Evolutionary conservation across 1,140 invertebrate genomes (phyloP).

Genomic region (Brachionus asplanchnoidis): DNA sequence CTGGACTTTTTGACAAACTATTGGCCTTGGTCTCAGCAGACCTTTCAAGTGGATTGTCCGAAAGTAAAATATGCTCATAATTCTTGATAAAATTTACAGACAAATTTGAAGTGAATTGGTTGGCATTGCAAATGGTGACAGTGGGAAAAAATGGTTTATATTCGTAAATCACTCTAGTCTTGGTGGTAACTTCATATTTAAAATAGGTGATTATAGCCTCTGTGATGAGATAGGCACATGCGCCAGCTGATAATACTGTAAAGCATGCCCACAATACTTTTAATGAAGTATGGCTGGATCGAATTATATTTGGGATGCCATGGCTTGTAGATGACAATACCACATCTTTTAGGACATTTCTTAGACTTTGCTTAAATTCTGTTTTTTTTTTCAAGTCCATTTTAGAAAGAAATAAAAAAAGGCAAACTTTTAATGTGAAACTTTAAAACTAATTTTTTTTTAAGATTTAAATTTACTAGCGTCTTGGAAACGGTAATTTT

Average conservation of each 20-base stretch:
- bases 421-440: too few relatives aligned
- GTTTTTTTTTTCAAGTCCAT: neutral
- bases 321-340: neutral
- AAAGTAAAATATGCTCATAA: neutral
- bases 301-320: conserved; percentile 32
- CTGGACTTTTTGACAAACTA: neutral
- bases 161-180: neutral
- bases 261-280: neutral
- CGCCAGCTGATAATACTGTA: neutral
- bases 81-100: neutral
- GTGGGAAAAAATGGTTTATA: neutral
- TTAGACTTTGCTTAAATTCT: neutral
- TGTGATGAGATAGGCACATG: neutral
- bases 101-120: neutral
- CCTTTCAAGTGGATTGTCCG: neutral
- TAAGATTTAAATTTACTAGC: too few relatives aligned
- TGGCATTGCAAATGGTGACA: neutral
- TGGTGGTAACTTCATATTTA: neutral
- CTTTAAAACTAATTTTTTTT: too few relatives aligned
- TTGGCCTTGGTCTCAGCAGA: neutral
- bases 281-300: neutral
- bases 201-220: neutral
- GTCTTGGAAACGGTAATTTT: too few relatives aligned
- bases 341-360: neutral
- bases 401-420: too few relatives aligned